These are phyloP conservation scores for Cervus canadensis DNA, from an alignment of 2,113 vertebrate genomes.

Conservation along the genomic window DNA sequence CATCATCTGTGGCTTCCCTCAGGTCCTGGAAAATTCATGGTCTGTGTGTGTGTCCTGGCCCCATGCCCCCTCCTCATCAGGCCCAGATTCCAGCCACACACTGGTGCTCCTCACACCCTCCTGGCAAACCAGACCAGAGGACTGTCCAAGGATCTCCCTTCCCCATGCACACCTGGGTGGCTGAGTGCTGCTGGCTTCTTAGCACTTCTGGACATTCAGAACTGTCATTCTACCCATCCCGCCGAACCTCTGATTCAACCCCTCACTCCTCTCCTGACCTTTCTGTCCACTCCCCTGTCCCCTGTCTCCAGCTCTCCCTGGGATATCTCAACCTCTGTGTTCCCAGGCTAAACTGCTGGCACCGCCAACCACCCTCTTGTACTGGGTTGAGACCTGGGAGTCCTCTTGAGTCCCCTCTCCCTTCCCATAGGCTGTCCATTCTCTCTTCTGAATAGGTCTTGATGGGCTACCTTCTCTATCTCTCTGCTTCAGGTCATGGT, in stretches of 20 bases:
- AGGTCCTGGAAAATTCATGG: background rate
- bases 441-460: background rate
- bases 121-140: no score
- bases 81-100: background rate
- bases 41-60: fast-evolving
- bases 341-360: background rate
- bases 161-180: background rate
- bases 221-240: background rate
- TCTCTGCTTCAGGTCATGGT: background rate
- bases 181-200: background rate
- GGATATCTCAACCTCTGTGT: background rate
- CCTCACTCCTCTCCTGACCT: background rate
- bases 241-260: background rate
- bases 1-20: background rate
- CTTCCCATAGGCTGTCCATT: background rate
- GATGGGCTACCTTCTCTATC: background rate
- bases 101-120: background rate
- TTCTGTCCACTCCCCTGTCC: background rate
- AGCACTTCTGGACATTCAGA: background rate
- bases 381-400: background rate
- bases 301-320: background rate
- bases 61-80: background rate
- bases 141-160: background rate
- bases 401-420: background rate
- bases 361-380: background rate